Evolutionary conservation across 2,113 vertebrate species (phyloP), one percentile per base, ranked within the genome.

Genomic region (Crotalus horridus): DNA sequence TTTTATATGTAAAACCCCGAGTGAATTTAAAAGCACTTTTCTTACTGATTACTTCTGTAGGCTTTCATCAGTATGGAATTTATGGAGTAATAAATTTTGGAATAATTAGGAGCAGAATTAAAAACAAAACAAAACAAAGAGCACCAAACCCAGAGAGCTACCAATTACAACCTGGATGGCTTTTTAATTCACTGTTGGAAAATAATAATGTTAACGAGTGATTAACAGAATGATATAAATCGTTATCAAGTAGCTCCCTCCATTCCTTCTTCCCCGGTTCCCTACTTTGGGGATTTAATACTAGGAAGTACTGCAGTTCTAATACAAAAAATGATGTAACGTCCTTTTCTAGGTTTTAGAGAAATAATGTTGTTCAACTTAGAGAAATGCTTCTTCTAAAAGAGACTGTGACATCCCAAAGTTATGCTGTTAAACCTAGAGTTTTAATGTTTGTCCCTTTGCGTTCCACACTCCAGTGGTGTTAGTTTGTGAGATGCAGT

Each of bases 41-140:
- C 6, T 33, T 92, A 55, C 53, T 89, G 5, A 24, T 90, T 94
- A 85, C 20, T 93, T 93, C n/a, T 20, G 90, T 55, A 88, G 23
- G 2, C 92, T 93, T 95, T 95, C 64, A 91, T 90, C 48, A 93
- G 33, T 58, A 6, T 4, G 85, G 87, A 89, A 89, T 58, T 91
- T 93, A 92, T 94, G 33, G 43, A 58, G 91, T 94, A 92, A 93
- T 95, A 96, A 94, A 94, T 95, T 94, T n/a, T 96, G 58, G 61
- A 95, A 94, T 46, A 96, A 94, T 91, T 94, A 89, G 85, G 94
- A 91, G 26, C 20, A 58, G 86, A 89, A 86, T 69, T 20, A 87
- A 21, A 90, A 54, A 51, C 90, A 89, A 88, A 0, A 0, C 17
- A 33, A 89, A 43, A 23, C 29, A 56, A 33, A 56, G 33, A 89